A percentile compares a stretch with the other conserved stretches of the same genome.
These are phyloP conservation scores for Leptonema lineaticorne DNA, from an alignment of 1,140 invertebrate species.

Conservation along the genomic window DNA sequence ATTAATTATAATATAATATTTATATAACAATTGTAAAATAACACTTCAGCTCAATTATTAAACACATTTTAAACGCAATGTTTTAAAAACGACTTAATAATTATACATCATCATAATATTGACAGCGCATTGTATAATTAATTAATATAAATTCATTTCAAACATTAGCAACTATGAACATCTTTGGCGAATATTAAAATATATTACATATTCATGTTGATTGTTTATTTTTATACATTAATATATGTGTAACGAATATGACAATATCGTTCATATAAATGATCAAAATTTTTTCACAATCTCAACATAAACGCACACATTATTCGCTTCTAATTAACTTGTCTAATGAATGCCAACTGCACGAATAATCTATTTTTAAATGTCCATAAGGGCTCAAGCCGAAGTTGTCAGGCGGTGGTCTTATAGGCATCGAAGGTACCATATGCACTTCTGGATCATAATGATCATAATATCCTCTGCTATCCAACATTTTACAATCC, in stretches of 20 bases:
- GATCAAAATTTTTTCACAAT: conserved; percentile 17
- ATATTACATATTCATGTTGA: not conserved
- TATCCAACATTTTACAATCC: conserved; percentile 36
- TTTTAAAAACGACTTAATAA: too few relatives aligned
- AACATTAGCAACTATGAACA: too few relatives aligned
- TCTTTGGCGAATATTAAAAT: not conserved
- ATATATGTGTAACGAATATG: not conserved
- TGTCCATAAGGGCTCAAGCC: conserved; percentile 69
- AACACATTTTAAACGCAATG: too few relatives aligned
- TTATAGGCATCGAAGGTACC: conserved; percentile 42
- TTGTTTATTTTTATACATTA: not conserved
- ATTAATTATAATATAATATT: too few relatives aligned
- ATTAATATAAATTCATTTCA: too few relatives aligned
- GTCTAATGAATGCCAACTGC: conserved; percentile 69
- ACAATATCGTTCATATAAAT: too few relatives aligned
- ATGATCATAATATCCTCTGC: conserved; percentile 22
- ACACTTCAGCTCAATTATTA: too few relatives aligned
- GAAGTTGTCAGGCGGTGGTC: conserved; percentile 58
- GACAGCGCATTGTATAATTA: too few relatives aligned
- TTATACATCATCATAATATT: too few relatives aligned
- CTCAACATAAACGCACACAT: conserved; percentile 2
- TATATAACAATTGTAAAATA: too few relatives aligned
- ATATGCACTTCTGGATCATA: conserved; percentile 22
- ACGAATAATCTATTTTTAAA: conserved; percentile 73
- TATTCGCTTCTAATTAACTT: conserved; percentile 62